These are phyloP conservation scores for Aspiorhynchus laticeps DNA, from an alignment of 2,113 vertebrate species.

Conservation along the genomic window DNA sequence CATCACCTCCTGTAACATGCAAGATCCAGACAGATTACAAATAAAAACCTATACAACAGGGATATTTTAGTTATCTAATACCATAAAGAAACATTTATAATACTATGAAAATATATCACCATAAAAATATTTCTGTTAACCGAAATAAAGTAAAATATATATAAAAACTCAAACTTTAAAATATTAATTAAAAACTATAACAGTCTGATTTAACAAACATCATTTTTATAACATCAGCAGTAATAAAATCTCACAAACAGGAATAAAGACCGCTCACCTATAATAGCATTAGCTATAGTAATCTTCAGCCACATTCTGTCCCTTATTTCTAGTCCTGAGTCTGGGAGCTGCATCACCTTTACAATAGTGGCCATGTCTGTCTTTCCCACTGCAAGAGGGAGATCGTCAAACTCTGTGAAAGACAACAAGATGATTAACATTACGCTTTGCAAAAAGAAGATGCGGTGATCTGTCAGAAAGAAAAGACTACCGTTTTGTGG, in stretches of 20 bases:
- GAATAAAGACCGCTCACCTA: slow-evolving; percentile 78
- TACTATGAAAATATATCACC: neutral
- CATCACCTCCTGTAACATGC: slow-evolving; percentile 82
- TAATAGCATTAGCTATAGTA: slow-evolving; percentile 93
- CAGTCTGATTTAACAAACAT: neutral
- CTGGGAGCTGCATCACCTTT: slow-evolving; percentile 94
- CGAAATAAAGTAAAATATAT: neutral
- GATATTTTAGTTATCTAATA: slow-evolving; percentile 28
- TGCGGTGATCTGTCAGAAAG: neutral
- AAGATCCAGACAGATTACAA: slow-evolving; percentile 29
- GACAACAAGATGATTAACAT: neutral
- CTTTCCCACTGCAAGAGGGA: slow-evolving; percentile 87
- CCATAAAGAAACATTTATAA: slow-evolving; percentile 15
- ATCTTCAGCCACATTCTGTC: slow-evolving; percentile 99
- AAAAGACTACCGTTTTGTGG: slow-evolving; percentile 86
- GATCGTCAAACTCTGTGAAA: slow-evolving; percentile 87
- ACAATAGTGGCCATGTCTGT: slow-evolving; percentile 96
- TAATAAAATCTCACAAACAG: neutral
- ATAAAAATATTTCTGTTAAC: neutral
- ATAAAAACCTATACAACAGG: neutral
- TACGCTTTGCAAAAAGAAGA: neutral
- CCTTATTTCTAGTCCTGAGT: slow-evolving; percentile 94
- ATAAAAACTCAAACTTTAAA: too few species aligned
- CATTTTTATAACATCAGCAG: neutral
- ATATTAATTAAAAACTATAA: too few species aligned